phyloP scores from a whole-genome alignment of 2,797 vertebrate genomes.

The Platyrinchus mystaceus region DNA sequence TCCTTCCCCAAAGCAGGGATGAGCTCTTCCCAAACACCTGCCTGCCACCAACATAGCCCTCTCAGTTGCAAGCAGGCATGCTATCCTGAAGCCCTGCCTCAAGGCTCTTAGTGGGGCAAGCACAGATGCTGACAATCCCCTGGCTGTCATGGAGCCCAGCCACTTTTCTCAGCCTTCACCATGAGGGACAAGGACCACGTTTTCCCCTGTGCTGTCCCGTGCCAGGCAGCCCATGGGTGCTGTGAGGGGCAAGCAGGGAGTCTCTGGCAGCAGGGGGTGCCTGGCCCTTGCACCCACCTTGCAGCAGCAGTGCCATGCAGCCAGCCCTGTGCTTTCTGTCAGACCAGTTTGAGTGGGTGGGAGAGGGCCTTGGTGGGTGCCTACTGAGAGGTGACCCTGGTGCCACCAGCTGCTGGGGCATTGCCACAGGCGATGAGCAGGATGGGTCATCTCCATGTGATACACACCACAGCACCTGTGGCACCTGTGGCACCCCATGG shows the following conservation, averaged over 20 bases:
- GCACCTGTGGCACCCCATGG: neutral
- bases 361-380: too few relatives aligned
- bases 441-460: neutral
- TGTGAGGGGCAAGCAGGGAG: neutral
- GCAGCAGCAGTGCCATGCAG: neutral
- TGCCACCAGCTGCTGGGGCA: neutral
- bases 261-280: neutral
- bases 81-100: fast-evolving
- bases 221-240: neutral
- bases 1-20: neutral
- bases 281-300: neutral
- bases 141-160: neutral
- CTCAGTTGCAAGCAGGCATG: neutral
- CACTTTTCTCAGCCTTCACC: neutral
- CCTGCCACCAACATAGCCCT: neutral
- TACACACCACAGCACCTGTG: neutral
- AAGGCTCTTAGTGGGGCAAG: fast-evolving
- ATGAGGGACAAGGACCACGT: fast-evolving
- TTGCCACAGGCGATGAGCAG: fast-evolving
- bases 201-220: neutral
- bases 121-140: fast-evolving
- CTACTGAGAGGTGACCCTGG: neutral
- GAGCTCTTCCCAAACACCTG: neutral
- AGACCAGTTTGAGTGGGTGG: neutral
- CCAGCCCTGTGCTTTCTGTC: neutral